These are phyloP conservation scores for Sorex fumeus DNA, from an alignment of 2,113 vertebrate genomes.

Conservation along the genomic window DNA sequence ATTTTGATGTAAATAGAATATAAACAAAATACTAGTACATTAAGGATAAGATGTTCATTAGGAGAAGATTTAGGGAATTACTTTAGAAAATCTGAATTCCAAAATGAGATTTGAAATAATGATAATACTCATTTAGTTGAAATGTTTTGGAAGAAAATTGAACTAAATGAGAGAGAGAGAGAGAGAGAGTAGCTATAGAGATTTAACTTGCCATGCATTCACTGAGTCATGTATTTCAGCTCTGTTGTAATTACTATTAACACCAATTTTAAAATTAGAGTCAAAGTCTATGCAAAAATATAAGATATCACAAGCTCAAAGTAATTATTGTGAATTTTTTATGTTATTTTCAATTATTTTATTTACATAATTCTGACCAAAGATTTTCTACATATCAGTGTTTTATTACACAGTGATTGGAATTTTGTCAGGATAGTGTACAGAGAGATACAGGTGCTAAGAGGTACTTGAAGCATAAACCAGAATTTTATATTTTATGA, in stretches of 20 bases:
- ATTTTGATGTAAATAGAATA: not conserved
- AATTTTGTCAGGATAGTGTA: slow-evolving; percentile 3
- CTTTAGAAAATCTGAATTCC: slow-evolving; percentile 10
- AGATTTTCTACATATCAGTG: not conserved
- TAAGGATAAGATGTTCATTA: not conserved
- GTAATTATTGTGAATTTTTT: not conserved
- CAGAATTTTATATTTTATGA: not conserved
- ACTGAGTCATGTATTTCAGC: slow-evolving; percentile 12
- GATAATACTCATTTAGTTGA: not conserved
- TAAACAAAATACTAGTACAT: slow-evolving; percentile 3
- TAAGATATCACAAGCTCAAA: not conserved
- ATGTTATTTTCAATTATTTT: not conserved
- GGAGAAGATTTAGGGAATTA: not conserved
- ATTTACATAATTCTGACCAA: not conserved
- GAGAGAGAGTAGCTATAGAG: not conserved
- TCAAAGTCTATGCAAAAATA: not conserved
- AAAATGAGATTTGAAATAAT: slow-evolving; percentile 49
- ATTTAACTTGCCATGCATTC: not conserved
- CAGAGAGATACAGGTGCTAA: not conserved
- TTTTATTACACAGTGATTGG: not conserved
- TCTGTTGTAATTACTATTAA: slow-evolving; percentile 51
- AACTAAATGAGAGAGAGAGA: not conserved
- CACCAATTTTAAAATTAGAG: slow-evolving; percentile 42
- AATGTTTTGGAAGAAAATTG: slow-evolving; percentile 53
- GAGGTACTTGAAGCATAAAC: not conserved